Conservation (phyloP, 1,140 invertebrate species). For the Tetragnatha versicolor region DNA sequence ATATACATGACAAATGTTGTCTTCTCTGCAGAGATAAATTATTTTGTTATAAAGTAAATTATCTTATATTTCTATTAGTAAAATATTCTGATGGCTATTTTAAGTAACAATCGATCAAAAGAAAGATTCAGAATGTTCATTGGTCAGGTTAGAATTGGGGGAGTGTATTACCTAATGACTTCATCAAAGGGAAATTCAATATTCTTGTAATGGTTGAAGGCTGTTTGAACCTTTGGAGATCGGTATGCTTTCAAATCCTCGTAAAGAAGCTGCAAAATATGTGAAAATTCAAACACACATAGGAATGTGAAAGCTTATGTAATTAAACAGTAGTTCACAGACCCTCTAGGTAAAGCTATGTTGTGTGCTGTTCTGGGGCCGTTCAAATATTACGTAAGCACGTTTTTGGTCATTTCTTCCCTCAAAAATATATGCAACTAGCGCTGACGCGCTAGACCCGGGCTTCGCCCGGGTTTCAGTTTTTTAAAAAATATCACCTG, state of each 20-base stretch:
- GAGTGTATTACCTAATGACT: background rate
- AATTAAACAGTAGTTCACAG: too few species aligned
- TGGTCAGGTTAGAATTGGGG: too few species aligned
- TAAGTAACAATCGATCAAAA: too few species aligned
- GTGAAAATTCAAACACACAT: background rate
- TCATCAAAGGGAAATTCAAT: conserved; percentile 18
- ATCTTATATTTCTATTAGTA: too few species aligned
- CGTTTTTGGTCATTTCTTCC: background rate
- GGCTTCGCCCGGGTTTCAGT: too few species aligned
- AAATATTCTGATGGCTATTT: too few species aligned
- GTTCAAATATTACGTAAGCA: background rate
- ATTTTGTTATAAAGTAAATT: too few species aligned
- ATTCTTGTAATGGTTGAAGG: background rate
- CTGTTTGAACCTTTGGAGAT: background rate
- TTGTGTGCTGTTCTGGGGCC: background rate
- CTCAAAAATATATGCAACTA: background rate
- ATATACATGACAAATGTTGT: background rate
- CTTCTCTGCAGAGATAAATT: too few species aligned
- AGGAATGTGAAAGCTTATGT: too few species aligned
- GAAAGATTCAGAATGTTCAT: too few species aligned
- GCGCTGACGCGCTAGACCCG: background rate
- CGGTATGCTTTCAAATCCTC: background rate
- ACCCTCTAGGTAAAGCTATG: background rate
- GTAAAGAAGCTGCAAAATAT: background rate
- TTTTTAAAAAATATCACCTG: too few species aligned